Evolutionary conservation across 1,140 invertebrate genomes (phyloP), one percentile per base, ranked within the genome.

Genomic region (Drosophila sucinea): DNA sequence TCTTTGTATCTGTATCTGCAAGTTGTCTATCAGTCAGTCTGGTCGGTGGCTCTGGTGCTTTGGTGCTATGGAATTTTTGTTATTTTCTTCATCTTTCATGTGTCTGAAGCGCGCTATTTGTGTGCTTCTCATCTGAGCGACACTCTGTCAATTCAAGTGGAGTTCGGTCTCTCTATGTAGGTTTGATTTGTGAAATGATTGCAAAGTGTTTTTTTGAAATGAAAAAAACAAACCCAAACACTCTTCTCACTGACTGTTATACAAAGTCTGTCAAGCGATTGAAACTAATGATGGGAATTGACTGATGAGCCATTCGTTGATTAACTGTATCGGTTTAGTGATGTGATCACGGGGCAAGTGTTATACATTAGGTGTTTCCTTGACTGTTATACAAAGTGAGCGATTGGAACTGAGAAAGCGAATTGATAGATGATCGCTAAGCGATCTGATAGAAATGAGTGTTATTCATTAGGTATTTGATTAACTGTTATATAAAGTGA

Each of bases 1-100:
- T 47, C 66, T 57, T 32, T 33, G 47, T 47, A 61, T 54, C 51
- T 51, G 64, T 65, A 60, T 56, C 57, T 25, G 56, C 68, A 71
- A 54, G 32, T 38, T 58, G 56, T 58, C 56, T 58, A 58, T 58
- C 56, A 58, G 56, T 58, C 56, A 58, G 56, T 58, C 56, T 57
- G 55, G 4, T 17, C 30, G 44, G 4, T 47, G 4, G 44, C 35
- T 30, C 30, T 17, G 17, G 17, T 17, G 17, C 2, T 30, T 40
- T 47, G 44, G 25, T 56, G 54, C 29, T 32, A 32, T 58, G 56
- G 56, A 25, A 33, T 35, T 62, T 17, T 62, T 62, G 44, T 25
- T 51, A 51, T 62, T 62, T 62, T 62, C 23, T 51, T 62, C 30
- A 44, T 62, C 44, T 62, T 35, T 62, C n/a, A 25, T 17, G 33